Evolutionary conservation across 2,888 invertebrate genomes (phyloP), one percentile per base, ranked within the genome.

Genomic region (Cephus rjabovi): DNA sequence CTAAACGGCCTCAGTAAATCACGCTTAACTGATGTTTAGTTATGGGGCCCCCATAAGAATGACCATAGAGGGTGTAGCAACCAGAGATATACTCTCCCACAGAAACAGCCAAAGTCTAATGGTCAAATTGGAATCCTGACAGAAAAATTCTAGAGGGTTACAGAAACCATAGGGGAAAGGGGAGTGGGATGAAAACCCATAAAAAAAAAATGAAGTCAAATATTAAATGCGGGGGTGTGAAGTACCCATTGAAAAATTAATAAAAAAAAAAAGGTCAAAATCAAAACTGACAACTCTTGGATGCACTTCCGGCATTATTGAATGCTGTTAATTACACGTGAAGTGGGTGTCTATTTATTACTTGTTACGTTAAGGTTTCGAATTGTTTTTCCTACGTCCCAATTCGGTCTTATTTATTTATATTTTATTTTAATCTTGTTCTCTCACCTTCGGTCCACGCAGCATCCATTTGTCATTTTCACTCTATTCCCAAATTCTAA

Each of bases 1-100:
- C 86, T 87, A 87, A 89, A 89, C 85, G 83, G 84, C 88, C 84
- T 79, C 86, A 83, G 83, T 88, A 86, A 84, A 87, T 90, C 87
- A 87, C 85, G 83, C 88, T 89, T 89, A 88, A 89, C 89, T 87
- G 89, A 90, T 90, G 84, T 78, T 86, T 85, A 40, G 40, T 15
- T 40, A 40, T 40, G 15, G 40, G 40, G 0, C 40, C 40, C 40
- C 15, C 40, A 40, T 40, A 40, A 40, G 40, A 40, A 15, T 0
- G 40, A 40, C 40, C 15, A 40, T 40, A 40, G 40, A 40, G 40
- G 4, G 40, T 6, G 15, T 1, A 40, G 40, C 40, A 40, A 40
- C 1, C 15, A 6, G 1, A 15, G 40, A 40, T 6, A 15, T 6
- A 6, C 15, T 6, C 40, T 40, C 40, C 40, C 40, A 40, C 4